Base-by-base conservation (phyloP, 2,113 vertebrate species). In the Oophaga pumilio region DNA sequence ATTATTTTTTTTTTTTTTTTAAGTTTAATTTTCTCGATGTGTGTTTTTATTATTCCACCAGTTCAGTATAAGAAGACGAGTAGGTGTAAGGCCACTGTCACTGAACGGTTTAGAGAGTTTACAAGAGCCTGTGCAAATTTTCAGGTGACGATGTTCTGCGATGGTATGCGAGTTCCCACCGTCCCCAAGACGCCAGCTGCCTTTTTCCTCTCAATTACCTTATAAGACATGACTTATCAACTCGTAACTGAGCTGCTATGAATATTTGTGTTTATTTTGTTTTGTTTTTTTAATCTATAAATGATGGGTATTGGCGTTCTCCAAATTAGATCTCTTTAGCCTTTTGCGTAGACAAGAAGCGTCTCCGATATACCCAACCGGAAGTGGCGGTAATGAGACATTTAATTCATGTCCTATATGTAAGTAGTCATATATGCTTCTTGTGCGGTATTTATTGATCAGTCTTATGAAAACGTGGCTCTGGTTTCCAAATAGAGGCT, bases 371-470 rank as follows among this genome's bases (percentile, higher is more conserved):
- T 49, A 73, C 22, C 33, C 6, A 12, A 50, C 57, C 49, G 50
- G 14, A 82, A 14, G 79, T 62, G 43, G 11, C 59, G 26, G 59
- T 43, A 26, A 64, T 2, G 20, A 66, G 43, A 50, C 60, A 12
- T 52, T 82, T 20, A 64, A 49, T 64, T 50, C 33, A 50, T 82
- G 33, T 66, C 59, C 1, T 24, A 15, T 24, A 56, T 84, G 59
- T 69, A 68, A 62, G 82, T 69, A 26, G 53, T 20, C 82, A 69
- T 53, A 53, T 69, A 28, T 84, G 82, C 78, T 82, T 69, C 56
- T 49, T 71, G 66, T n/a, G n/a, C n/a, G n/a, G n/a, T 84, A 84
- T 56, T 56, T 71, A 53, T 84, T 84, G 82, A 71, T 84, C 50
- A 69, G 33, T 26, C 43, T 52, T 52, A 69, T 8, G 15, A 71